Evolutionary conservation across 2,113 vertebrate genomes (phyloP), one percentile per base, ranked within the genome.

Genomic region (Indicator maculatus): DNA sequence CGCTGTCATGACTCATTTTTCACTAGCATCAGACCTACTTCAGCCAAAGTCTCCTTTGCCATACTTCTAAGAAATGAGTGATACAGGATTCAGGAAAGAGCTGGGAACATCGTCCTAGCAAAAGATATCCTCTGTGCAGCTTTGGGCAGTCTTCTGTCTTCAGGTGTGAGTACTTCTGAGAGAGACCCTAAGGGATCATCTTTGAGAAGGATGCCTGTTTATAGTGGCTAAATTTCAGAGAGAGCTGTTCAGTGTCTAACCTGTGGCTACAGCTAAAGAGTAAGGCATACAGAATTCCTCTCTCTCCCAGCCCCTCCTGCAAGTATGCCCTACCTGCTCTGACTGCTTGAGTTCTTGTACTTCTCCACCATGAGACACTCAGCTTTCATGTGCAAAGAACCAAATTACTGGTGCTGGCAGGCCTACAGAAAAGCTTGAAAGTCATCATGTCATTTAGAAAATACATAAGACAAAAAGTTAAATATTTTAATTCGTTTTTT

Each of bases 281-380:
- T 1, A 30, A 19, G 33, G 70, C 7, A 20, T 19, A 28, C 0
- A 0, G 36, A 47, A 30, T 2, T 2, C 6, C 5, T 1, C 5
- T 33, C 16, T 61, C 15, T 20, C 61, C 26, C 17, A 61, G 6
- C 6, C 30, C 2, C 19, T 55, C 31, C 59, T 63, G 24, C 14
- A 33, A 38, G 19, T 0, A 1, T 33, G 52, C 2, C 1, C 52
- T 60, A 33, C 17, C 41, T 16, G 11, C 58, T 86, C 7, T 0
- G 24, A 45, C 41, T 66, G n/a, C 59, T 20, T 9, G 39, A 83
- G 41, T 52, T 65, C 38, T 20, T 36, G 9, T 15, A 36, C 52
- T 23, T 52, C 18, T 6, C 3, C 27, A 84, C 70, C 38, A 60
- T 7, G 33, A 72, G 50, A 65, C 12, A 7, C 12, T 71, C 50